phyloP scores from a whole-genome alignment of 2,888 invertebrate species.

The Ectemnius lituratus region DNA sequence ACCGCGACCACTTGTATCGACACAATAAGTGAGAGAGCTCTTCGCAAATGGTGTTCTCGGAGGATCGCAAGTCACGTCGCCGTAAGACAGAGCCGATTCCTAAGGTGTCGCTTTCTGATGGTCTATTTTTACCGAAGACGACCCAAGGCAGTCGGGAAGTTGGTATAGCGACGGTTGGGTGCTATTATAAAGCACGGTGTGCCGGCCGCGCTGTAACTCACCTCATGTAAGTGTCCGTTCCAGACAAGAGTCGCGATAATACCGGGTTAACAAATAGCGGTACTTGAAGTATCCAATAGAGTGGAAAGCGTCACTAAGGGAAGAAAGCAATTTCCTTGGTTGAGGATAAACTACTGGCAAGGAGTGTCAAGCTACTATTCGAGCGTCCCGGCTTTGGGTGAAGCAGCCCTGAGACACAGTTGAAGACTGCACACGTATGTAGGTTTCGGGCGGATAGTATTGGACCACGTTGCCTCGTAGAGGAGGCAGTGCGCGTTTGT shows the following conservation, averaged over 20 bases:
- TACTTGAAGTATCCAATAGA: conserved; percentile 1
- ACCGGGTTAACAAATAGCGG: conserved; percentile 14
- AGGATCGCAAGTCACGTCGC: conserved; percentile 21
- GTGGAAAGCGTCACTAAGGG: not conserved
- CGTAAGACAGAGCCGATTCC: conserved; percentile 46
- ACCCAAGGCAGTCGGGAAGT: conserved; percentile 68
- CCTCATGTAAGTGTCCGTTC: conserved; percentile 60
- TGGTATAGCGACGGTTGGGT: conserved; percentile 67
- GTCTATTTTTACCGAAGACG: conserved; percentile 70
- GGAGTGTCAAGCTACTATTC: no score
- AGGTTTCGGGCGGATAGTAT: conserved; percentile 24
- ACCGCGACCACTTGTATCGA: no score
- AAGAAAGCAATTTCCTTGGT: no score
- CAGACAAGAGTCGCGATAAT: conserved; percentile 15
- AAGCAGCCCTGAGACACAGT: no score
- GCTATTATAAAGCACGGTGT: conserved; percentile 70
- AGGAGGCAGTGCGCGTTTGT: not conserved
- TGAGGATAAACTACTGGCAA: no score
- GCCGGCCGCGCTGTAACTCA: conserved; percentile 65
- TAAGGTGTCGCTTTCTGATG: conserved; percentile 73
- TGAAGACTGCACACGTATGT: conserved; percentile 45
- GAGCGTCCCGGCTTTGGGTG: no score
- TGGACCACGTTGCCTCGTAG: not conserved
- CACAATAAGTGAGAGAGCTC: not conserved
- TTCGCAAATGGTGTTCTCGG: not conserved